These are phyloP conservation scores for Athetis lepigone DNA, from an alignment of 2,888 invertebrate species.

Conservation along the genomic window DNA sequence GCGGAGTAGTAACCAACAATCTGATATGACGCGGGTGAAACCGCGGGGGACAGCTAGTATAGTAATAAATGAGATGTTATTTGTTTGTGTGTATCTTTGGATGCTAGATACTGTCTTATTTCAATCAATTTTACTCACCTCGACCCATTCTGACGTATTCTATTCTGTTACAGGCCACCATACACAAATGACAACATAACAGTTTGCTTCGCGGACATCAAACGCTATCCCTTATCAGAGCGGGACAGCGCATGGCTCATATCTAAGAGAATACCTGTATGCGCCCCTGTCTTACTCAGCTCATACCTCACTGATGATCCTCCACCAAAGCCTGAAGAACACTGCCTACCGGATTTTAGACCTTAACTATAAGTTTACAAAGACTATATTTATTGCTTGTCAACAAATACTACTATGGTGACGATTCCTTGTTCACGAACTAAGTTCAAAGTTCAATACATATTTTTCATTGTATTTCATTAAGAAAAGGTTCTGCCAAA, in stretches of 20 bases:
- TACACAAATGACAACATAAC: constrained; percentile 91
- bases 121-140: neutral
- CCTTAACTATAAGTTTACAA: constrained; percentile 50
- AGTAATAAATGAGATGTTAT: too few relatives aligned
- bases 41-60: too few relatives aligned
- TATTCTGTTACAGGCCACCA: constrained; percentile 85
- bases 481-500: too few relatives aligned
- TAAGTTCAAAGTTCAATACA: too few relatives aligned
- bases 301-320: constrained; percentile 89
- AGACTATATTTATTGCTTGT: neutral
- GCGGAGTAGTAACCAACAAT: too few relatives aligned
- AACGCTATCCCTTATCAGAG: constrained; percentile 82
- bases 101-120: too few relatives aligned
- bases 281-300: constrained; percentile 92
- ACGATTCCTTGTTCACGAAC: too few relatives aligned
- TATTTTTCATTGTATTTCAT: too few relatives aligned
- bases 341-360: constrained; percentile 80
- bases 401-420: too few relatives aligned
- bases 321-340: constrained; percentile 74
- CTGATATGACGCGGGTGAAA: too few relatives aligned
- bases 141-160: too few relatives aligned
- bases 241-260: constrained; percentile 91
- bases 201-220: constrained; percentile 93
- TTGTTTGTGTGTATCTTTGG: too few relatives aligned
- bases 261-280: constrained; percentile 90